Conservation (phyloP, 1,140 invertebrate genomes). For the Protaetia brevitarsis region DNA sequence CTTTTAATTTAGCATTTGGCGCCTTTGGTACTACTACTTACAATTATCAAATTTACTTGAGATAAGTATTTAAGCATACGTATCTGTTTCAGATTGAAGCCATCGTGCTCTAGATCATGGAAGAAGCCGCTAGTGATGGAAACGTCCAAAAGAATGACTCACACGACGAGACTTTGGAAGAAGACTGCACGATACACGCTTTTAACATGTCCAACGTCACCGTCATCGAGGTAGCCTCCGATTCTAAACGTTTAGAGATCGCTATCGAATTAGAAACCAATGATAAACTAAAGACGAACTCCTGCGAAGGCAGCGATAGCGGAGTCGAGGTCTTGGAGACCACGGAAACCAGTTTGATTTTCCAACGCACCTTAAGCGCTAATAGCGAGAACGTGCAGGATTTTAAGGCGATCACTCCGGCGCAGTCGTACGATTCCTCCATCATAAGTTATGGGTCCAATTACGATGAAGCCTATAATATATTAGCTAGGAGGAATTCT, state of each 20-base stretch:
- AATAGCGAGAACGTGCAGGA: constrained; percentile 62
- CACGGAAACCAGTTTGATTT: constrained; percentile 44
- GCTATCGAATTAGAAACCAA: constrained; percentile 20
- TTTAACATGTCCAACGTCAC: constrained; percentile 40
- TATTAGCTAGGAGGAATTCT: constrained; percentile 52
- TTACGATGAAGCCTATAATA: constrained; percentile 59
- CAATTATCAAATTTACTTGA: too few relatives aligned
- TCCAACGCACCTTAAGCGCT: constrained; percentile 53
- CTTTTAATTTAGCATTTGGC: too few relatives aligned
- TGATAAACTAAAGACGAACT: constrained; percentile 23
- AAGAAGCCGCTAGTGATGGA: too few relatives aligned
- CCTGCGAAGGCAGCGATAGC: constrained; percentile 70
- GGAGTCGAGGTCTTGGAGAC: constrained; percentile 67
- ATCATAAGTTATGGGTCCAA: constrained; percentile 72
- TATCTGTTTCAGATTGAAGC: too few relatives aligned
- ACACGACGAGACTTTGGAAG: constrained; percentile 26
- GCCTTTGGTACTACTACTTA: too few relatives aligned
- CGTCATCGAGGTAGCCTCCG: constrained; percentile 36
- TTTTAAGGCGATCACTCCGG: constrained; percentile 55
- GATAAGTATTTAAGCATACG: too few relatives aligned
- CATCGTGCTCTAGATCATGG: too few relatives aligned
- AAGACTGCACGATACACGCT: constrained; percentile 37
- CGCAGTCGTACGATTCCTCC: constrained; percentile 67
- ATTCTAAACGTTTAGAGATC: constrained; percentile 12
- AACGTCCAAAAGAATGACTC: constrained; percentile 19